phyloP scores from a whole-genome alignment of 2,888 invertebrate species.

The Leptopterna dolabrata region DNA sequence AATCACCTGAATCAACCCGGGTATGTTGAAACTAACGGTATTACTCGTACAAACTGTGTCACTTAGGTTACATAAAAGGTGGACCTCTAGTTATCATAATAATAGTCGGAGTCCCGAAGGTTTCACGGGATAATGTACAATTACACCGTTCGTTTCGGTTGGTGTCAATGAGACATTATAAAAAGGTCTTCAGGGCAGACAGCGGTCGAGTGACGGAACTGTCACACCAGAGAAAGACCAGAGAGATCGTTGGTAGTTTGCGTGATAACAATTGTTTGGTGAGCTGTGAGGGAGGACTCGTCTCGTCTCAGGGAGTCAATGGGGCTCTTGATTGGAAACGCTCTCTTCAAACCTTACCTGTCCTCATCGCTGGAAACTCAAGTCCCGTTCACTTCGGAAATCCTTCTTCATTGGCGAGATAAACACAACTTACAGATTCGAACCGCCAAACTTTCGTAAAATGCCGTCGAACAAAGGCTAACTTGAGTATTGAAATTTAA shows the following conservation, averaged over 20 bases:
- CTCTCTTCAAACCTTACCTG: background rate
- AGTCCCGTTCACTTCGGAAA: background rate
- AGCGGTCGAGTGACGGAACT: background rate
- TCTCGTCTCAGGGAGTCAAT: background rate
- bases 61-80: background rate
- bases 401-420: background rate
- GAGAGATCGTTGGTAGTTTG: background rate
- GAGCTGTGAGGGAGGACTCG: background rate
- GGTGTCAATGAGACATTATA: background rate
- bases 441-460: no score
- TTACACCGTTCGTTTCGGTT: background rate
- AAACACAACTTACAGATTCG: no score
- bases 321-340: background rate
- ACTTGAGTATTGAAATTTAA: no score
- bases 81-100: background rate
- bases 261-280: background rate
- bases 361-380: background rate
- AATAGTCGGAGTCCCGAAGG: background rate
- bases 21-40: conserved; percentile 10
- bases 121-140: conserved; percentile 8
- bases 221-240: background rate
- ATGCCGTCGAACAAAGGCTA: no score
- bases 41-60: background rate
- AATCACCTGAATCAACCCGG: background rate
- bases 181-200: background rate